Percentiles rank a stretch among this genome's conserved stretches.
Evolutionary conservation across 2,888 invertebrate genomes (phyloP).

Genomic region (Congeria kusceri): DNA sequence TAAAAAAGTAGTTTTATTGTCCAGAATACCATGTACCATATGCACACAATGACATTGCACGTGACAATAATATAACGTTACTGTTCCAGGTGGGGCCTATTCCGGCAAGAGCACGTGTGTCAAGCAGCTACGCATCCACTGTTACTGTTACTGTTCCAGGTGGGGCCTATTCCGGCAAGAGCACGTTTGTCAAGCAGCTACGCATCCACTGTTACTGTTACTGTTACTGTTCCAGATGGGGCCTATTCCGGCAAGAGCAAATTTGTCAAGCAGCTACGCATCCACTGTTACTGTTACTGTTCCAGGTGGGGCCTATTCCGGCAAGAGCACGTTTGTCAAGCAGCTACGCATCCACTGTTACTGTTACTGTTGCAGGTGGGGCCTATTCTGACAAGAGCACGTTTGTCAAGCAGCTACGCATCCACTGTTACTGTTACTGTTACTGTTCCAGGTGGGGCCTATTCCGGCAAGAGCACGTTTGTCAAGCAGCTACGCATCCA

Average conservation of each 20-base stretch:
- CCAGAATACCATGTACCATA: too few species aligned
- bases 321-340: constrained; percentile 83
- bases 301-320: constrained; percentile 80
- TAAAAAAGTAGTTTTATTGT: too few species aligned
- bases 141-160: constrained; percentile 72
- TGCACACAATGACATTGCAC: too few species aligned
- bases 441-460: constrained; percentile 75
- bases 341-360: constrained; percentile 81
- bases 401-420: constrained; percentile 82
- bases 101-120: constrained; percentile 83
- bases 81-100: constrained; percentile 76
- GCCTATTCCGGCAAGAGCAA: constrained; percentile 77
- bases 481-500: constrained; percentile 82
- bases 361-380: too few species aligned
- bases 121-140: constrained; percentile 81
- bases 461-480: constrained; percentile 83
- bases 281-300: too few species aligned
- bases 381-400: constrained; percentile 82
- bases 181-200: constrained; percentile 83
- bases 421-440: too few species aligned
- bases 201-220: constrained; percentile 80
- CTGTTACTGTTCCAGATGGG: constrained; percentile 81
- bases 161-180: constrained; percentile 81
- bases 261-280: too few species aligned
- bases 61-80: too few species aligned